A percentile compares a stretch with the other conserved stretches of the same genome.
phyloP scores from a whole-genome alignment of 1,140 invertebrate species.

The Tigriopus japonicus region DNA sequence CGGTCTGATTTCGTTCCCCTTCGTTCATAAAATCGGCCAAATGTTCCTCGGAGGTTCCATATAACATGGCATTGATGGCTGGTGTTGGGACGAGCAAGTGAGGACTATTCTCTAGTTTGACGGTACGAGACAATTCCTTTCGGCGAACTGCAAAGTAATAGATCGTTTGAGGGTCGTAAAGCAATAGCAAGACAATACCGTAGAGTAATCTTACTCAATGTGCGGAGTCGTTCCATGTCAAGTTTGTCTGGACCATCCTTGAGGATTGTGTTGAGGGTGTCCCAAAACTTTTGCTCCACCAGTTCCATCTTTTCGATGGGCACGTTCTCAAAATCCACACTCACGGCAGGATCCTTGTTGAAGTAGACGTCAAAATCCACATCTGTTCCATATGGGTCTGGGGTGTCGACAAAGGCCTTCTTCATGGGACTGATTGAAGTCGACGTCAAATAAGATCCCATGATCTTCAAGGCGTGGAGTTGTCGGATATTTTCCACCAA shows the following conservation, averaged over 20 bases:
- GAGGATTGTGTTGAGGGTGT: constrained; percentile 1
- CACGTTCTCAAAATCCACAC: constrained; percentile 9
- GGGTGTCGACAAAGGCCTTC: constrained; percentile 4
- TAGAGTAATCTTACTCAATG: background rate
- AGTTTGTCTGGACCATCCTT: constrained; percentile 2
- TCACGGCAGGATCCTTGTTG: background rate
- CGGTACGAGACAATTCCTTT: background rate
- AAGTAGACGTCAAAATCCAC: background rate
- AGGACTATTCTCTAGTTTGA: constrained; percentile 9
- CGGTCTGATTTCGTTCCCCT: background rate
- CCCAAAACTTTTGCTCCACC: background rate
- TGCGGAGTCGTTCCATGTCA: constrained; percentile 1
- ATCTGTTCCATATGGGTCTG: background rate
- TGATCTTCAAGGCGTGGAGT: background rate
- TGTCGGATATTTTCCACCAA: background rate
- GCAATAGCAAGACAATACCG: background rate
- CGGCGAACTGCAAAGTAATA: background rate
- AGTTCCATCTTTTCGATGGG: background rate
- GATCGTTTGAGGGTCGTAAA: background rate
- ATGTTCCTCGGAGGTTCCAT: background rate
- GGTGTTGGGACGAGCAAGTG: constrained; percentile 1
- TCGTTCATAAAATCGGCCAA: background rate
- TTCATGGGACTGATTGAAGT: background rate
- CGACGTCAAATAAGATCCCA: background rate
- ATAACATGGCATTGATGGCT: background rate